phyloP scores from a whole-genome alignment of 2,113 vertebrate species.

The Ameiurus melas region DNA sequence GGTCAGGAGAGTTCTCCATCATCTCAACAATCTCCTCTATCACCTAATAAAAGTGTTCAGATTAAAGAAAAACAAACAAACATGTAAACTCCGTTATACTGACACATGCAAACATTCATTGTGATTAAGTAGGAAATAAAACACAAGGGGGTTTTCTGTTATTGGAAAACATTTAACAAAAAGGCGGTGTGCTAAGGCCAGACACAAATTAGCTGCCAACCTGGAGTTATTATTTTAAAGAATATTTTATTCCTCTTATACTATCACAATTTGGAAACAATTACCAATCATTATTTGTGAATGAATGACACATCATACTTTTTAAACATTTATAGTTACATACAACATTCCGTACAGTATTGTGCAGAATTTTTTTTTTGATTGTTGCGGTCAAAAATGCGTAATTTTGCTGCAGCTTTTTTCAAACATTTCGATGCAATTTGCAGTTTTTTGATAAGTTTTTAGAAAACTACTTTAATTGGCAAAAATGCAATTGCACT shows the following conservation, averaged over 20 bases:
- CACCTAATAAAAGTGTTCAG: conserved; percentile 69
- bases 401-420: no score
- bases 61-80: background rate
- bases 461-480: no score
- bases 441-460: no score
- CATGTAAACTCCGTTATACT: background rate
- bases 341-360: background rate
- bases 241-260: background rate
- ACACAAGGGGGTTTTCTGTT: background rate
- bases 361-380: no score
- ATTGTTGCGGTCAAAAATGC: no score
- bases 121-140: background rate
- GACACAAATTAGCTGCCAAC: background rate
- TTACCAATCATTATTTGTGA: background rate
- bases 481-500: no score
- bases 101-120: background rate
- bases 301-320: background rate
- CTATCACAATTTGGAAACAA: background rate
- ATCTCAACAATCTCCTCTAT: conserved; percentile 94
- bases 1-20: conserved; percentile 95
- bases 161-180: background rate
- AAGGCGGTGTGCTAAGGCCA: no score
- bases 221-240: background rate
- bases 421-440: no score
- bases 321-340: background rate